Conservation (phyloP, 2,113 vertebrate species). For the Ginglymostoma cirratum region DNA sequence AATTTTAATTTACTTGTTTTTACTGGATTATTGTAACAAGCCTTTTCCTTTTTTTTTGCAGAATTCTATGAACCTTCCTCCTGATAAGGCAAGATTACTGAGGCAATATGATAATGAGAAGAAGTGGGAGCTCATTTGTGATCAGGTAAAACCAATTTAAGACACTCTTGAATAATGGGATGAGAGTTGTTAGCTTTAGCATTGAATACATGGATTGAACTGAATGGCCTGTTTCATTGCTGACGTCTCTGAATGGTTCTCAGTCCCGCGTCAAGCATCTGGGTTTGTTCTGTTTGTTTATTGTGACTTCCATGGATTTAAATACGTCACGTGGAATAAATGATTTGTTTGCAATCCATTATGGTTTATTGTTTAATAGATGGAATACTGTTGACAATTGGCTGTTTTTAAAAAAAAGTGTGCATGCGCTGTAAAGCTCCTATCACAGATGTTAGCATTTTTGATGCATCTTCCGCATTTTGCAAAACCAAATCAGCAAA, state of each 20-base stretch:
- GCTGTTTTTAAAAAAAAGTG: not conserved
- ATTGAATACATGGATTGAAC: not conserved
- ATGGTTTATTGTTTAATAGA: not conserved
- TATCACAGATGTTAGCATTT: not conserved
- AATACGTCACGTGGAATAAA: not conserved
- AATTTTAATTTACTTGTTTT: not conserved
- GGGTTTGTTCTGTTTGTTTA: slow-evolving; percentile 14
- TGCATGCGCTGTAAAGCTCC: not conserved
- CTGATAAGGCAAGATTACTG: slow-evolving; percentile 90
- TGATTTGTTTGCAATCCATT: not conserved
- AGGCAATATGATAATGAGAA: slow-evolving; percentile 97
- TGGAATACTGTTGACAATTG: too few species aligned
- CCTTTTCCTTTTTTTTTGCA: slow-evolving; percentile 50
- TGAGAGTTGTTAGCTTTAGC: too few species aligned
- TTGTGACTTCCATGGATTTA: not conserved
- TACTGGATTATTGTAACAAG: not conserved
- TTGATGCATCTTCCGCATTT: not conserved
- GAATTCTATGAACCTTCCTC: slow-evolving; percentile 98
- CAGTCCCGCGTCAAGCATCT: not conserved
- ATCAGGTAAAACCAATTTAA: slow-evolving; percentile 69
- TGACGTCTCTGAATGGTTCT: not conserved
- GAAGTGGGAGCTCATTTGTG: slow-evolving; percentile 98
- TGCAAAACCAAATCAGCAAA: not conserved
- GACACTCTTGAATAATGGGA: not conserved
- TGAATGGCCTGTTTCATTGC: not conserved